Evolutionary conservation across 2,113 vertebrate species (phyloP), one percentile per base, ranked within the genome.

Genomic region (Sphaerodactylus townsendi): DNA sequence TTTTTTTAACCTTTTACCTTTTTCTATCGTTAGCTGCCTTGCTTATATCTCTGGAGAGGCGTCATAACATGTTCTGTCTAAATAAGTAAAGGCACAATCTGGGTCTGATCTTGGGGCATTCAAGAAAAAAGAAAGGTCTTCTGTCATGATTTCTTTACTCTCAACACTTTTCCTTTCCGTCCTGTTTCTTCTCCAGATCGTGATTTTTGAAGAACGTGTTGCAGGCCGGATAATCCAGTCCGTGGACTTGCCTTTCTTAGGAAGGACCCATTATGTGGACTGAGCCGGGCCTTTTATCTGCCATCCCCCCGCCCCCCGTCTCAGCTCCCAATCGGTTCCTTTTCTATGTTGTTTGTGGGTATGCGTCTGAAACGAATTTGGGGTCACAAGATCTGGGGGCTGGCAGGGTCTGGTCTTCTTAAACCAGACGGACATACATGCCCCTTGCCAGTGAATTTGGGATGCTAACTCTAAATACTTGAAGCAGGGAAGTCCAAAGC

Each of bases 141-240:
- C 44, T 48, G 6, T 33, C 17, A 46, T 56, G 74, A 3, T 53
- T 17, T 53, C 19, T 53, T 53, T 53, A 17, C 4, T 53, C 5
- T 37, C 0, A 50, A 79, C 25, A 82, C 75, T 48, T 46, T 82
- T 6, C 69, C 2, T 15, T 0, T 72, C 5, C 28, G 23, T 5
- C 85, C 5, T 72, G 25, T 87, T 69, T 87, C 79, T 79, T 46
- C 88, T 92, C 73, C 91, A 99, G 98, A 93, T 99, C 48, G 95
- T 98, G 23, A 92, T 98, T 74, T 99, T 99, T 10, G 98, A 99
- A 83, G 98, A 99, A 85, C 95, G 91, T 71, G 95, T 96, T 35
- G 96, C 96, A 1, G 98, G 98, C 84, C 93, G 95, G 25, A 94
- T 96, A 66, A 87, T 99, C 71, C 95, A 96, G 28, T 98, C 98